Evolutionary conservation across 2,797 vertebrate genomes (phyloP), one percentile per base, ranked within the genome.

Genomic region (Xiphorhynchus erythropygius): DNA sequence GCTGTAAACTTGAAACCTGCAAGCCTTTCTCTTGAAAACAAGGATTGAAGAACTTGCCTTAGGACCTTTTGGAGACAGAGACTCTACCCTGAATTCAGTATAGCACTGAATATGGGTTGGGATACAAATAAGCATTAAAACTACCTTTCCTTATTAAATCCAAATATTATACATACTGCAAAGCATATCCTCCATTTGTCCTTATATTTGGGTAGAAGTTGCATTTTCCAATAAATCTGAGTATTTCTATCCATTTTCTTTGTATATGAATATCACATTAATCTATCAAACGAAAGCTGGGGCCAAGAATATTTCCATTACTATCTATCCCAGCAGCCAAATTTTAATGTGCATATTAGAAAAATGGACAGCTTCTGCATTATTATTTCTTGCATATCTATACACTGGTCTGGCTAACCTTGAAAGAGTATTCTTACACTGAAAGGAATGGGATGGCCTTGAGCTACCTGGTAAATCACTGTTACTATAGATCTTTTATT

Each of bases 291-390:
- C 0, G 0, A 68, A 89, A 87, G 13, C 53, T 30, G 9, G 25
- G 50, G 57, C 92, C 89, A 95, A 78, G 79, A 91, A 59, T 57
- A 69, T 69, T 93, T 95, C 87, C 89, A 96, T 94, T 94, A 93
- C 42, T 59, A 87, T 84, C 69, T 65, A 41, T 53, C 16, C 35
- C 33, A 71, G 44, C 47, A 91, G 93, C 92, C 95, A 96, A 92
- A 82, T 56, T 73, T 77, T 84, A 95, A 90, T 82, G 82, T 44
- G 41, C 7, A 16, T 70, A 73, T 96, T 84, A 94, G 71, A 78
- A 94, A 96, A 96, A 67, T 9, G 24, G 70, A 76, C 63, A 93
- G 35, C 37, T 55, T 88, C 59, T 87, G 73, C 55, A 84, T 49
- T 73, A 63, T 78, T 89, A 35, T 76, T 57, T 93, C 73, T 82